A percentile compares a stretch with the other conserved stretches of the same genome.
These are phyloP conservation scores for Synergus japonicus DNA, from an alignment of 2,888 invertebrate genomes.

Conservation along the genomic window DNA sequence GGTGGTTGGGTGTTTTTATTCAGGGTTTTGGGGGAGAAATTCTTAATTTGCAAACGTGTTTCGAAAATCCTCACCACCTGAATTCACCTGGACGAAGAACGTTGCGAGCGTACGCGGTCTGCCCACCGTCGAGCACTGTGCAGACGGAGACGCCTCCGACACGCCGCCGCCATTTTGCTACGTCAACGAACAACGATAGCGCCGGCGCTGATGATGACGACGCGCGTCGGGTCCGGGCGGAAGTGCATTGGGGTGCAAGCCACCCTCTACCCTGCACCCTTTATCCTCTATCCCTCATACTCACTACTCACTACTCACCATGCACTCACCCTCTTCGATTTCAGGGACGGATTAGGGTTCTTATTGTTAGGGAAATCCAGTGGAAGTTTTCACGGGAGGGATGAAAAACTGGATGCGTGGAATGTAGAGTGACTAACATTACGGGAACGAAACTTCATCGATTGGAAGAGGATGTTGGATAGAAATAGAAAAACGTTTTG, in stretches of 20 bases:
- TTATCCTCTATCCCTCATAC: background rate
- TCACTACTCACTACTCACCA: background rate
- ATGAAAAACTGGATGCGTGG: background rate
- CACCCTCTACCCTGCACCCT: constrained; percentile 1
- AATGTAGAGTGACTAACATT: background rate
- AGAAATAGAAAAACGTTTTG: background rate
- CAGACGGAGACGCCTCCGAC: constrained; percentile 77
- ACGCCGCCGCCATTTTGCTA: constrained; percentile 75
- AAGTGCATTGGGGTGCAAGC: constrained; percentile 25
- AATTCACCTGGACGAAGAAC: constrained; percentile 49
- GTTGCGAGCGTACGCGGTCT: constrained; percentile 73
- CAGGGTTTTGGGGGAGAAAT: constrained; percentile 7
- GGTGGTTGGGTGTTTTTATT: background rate
- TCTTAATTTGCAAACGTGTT: background rate
- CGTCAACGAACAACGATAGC: constrained; percentile 67
- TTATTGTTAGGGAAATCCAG: background rate
- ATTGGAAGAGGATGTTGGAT: background rate
- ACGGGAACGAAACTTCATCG: background rate
- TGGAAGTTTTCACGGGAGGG: background rate
- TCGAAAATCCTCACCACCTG: constrained; percentile 20
- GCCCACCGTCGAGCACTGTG: constrained; percentile 74
- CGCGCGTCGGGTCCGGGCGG: constrained; percentile 36
- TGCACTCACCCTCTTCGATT: background rate
- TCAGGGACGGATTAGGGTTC: constrained; percentile 9
- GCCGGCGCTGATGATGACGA: constrained; percentile 66